A percentile compares a stretch with the other conserved stretches of the same genome.
Evolutionary conservation across 2,888 invertebrate genomes (phyloP).

Genomic region (Autographa gamma): DNA sequence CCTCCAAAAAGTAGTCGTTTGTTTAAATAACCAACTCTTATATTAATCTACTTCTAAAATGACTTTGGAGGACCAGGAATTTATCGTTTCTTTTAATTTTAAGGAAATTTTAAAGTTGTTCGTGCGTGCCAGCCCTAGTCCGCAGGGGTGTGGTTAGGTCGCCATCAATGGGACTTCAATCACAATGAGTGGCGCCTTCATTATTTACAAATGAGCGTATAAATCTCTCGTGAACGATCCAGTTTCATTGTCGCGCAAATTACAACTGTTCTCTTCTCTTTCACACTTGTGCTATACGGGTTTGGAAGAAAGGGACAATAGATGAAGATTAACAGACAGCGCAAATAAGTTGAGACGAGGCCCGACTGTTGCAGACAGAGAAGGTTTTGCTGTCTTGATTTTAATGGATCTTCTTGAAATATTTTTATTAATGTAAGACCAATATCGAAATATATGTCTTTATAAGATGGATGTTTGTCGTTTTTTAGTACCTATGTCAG

Average conservation of each 20-base stretch:
- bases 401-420: not conserved
- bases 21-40: no score
- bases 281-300: slow-evolving; percentile 31
- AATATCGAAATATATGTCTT: no score
- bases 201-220: slow-evolving; percentile 87
- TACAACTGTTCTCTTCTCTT: slow-evolving; percentile 56
- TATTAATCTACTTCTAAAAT: no score
- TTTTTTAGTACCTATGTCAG: no score
- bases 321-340: slow-evolving; percentile 57
- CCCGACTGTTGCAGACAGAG: slow-evolving; percentile 27
- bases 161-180: slow-evolving; percentile 82
- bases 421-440: not conserved
- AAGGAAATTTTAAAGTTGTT: not conserved
- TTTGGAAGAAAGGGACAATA: slow-evolving; percentile 44
- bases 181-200: slow-evolving; percentile 87
- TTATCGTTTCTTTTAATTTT: not conserved
- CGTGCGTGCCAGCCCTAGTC: slow-evolving; percentile 70
- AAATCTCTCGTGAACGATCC: slow-evolving; percentile 81
- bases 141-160: slow-evolving; percentile 75
- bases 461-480: no score
- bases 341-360: slow-evolving; percentile 48
- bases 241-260: slow-evolving; percentile 71
- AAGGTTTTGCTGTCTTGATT: slow-evolving; percentile 1
- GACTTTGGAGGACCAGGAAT: not conserved
- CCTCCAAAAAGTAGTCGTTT: no score